phyloP scores from a whole-genome alignment of 2,888 invertebrate species.

The Scaptomyza flava region DNA sequence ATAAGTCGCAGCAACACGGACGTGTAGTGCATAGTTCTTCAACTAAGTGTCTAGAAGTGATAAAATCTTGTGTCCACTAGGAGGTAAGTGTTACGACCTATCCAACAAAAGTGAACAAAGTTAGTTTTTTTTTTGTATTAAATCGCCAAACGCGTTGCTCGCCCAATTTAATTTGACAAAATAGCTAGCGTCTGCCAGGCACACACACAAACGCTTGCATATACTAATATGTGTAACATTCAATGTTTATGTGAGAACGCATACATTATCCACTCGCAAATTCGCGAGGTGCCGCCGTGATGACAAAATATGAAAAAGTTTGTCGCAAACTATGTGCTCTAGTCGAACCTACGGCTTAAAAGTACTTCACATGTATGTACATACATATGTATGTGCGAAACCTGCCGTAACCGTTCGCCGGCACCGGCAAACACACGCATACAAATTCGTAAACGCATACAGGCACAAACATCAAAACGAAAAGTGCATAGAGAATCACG shows the following conservation, averaged over 20 bases:
- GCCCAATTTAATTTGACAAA: slow-evolving; percentile 9
- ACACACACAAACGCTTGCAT: slow-evolving; percentile 10
- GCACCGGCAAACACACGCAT: slow-evolving; percentile 29
- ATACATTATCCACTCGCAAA: slow-evolving; percentile 40
- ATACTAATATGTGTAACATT: not conserved
- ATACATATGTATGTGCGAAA: not conserved
- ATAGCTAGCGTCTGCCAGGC: slow-evolving; percentile 40
- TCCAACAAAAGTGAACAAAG: not conserved
- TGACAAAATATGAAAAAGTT: slow-evolving; percentile 7
- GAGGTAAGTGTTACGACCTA: slow-evolving; percentile 24
- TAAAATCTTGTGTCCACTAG: slow-evolving; percentile 17
- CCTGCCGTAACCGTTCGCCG: slow-evolving; percentile 16
- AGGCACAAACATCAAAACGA: not conserved
- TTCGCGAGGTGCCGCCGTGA: slow-evolving; percentile 11
- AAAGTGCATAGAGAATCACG: slow-evolving; percentile 10
- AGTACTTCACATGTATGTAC: not conserved
- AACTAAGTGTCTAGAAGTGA: slow-evolving; percentile 4
- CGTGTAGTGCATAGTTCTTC: slow-evolving; percentile 3
- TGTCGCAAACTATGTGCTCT: not conserved
- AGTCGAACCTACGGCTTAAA: not conserved
- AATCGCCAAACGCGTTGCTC: slow-evolving; percentile 1
- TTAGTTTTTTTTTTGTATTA: not conserved
- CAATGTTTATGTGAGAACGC: slow-evolving; percentile 5
- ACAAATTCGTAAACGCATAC: not conserved
- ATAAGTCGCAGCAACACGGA: slow-evolving; percentile 22